Conservation (phyloP, 2,113 vertebrate genomes). For the Leucosticte australis region DNA sequence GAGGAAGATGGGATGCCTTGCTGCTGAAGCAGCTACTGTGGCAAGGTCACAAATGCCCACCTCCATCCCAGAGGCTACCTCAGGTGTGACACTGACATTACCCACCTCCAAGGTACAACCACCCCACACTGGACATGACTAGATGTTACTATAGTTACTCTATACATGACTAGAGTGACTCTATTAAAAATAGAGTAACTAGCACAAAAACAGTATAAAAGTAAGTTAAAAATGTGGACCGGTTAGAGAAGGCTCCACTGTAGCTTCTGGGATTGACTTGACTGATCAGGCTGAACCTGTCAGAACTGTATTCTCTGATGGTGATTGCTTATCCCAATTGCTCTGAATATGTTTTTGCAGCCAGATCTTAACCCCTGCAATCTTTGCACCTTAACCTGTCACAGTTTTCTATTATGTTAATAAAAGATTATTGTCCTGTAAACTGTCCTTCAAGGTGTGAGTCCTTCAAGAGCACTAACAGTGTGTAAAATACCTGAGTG, state of each 20-base stretch:
- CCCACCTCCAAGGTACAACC: background rate
- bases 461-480: background rate
- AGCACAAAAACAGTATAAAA: background rate
- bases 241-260: background rate
- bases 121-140: background rate
- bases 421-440: background rate
- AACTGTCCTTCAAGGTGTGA: background rate
- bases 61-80: background rate
- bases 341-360: background rate
- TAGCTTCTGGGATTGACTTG: background rate
- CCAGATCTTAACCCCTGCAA: background rate
- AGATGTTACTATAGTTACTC: too few species aligned
- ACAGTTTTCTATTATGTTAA: background rate
- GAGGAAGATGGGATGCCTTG: background rate
- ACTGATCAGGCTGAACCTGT: background rate
- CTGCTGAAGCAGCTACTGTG: background rate
- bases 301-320: background rate
- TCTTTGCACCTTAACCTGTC: background rate
- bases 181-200: background rate
- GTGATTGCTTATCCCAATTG: background rate
- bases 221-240: background rate
- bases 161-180: background rate
- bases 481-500: rapidly evolving
- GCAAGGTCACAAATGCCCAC: rapidly evolving
- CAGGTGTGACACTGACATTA: too few species aligned